Evolutionary conservation across 2,888 invertebrate species (phyloP).

Genomic region (Amblyjoppa proteus): DNA sequence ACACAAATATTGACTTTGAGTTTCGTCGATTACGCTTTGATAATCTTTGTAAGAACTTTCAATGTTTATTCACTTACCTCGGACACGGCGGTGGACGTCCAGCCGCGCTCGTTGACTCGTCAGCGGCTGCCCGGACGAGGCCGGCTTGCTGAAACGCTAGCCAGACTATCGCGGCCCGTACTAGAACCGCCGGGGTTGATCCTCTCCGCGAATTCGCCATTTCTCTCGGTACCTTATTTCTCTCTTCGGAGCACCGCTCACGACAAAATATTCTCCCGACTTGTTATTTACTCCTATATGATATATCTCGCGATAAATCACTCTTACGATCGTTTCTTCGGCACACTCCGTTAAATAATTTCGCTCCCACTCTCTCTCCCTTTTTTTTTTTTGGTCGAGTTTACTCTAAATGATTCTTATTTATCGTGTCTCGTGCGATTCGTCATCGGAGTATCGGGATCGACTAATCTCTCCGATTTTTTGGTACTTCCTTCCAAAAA

Average conservation of each 20-base stretch:
- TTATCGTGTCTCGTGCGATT: constrained; percentile 6
- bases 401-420: constrained; percentile 27
- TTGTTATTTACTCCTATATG: background rate
- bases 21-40: background rate
- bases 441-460: background rate
- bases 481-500: background rate
- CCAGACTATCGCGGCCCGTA: constrained; percentile 72
- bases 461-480: constrained; percentile 19
- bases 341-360: background rate
- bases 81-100: constrained; percentile 79
- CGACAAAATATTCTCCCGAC: constrained; percentile 4
- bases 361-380: constrained; percentile 56
- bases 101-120: constrained; percentile 59
- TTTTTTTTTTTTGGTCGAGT: constrained; percentile 10
- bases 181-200: constrained; percentile 71
- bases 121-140: constrained; percentile 64
- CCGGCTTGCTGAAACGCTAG: constrained; percentile 58
- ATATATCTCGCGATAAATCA: constrained; percentile 1
- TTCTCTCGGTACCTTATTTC: constrained; percentile 39
- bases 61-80: constrained; percentile 79
- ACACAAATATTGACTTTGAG: no score
- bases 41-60: constrained; percentile 2
- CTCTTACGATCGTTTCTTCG: background rate
- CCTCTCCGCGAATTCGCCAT: constrained; percentile 76
- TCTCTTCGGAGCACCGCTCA: constrained; percentile 15